Conservation (phyloP, 2,797 vertebrate species). For the Gymnopithys bicolor region DNA sequence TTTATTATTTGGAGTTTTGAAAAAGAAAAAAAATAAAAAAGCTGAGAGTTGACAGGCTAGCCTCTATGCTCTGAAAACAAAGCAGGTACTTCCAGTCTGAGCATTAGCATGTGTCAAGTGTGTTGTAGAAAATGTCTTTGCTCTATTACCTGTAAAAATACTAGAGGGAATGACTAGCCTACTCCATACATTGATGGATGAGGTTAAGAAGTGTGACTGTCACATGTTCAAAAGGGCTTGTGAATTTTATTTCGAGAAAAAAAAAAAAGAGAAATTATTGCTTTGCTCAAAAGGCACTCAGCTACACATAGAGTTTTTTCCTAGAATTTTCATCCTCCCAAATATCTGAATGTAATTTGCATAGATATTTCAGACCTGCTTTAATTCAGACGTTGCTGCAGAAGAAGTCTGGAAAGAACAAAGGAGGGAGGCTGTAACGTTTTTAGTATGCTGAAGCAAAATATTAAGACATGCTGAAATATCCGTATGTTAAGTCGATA, state of each 20-base stretch:
- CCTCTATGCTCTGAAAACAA: background rate
- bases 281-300: constrained; percentile 6
- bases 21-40: background rate
- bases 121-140: background rate
- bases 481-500: background rate
- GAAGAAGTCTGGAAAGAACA: background rate
- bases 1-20: background rate
- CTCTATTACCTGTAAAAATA: background rate
- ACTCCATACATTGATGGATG: background rate
- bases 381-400: constrained; percentile 38
- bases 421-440: background rate
- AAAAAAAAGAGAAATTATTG: background rate
- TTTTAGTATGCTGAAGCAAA: constrained; percentile 27
- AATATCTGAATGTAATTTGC: constrained; percentile 59
- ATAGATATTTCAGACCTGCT: constrained; percentile 47
- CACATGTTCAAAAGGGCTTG: constrained; percentile 6
- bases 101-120: background rate
- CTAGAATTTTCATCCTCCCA: background rate
- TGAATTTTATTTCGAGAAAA: constrained; percentile 45
- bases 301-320: background rate
- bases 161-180: background rate
- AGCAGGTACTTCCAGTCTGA: background rate
- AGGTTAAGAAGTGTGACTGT: constrained; percentile 28
- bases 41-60: background rate
- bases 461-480: constrained; percentile 40